Base-by-base conservation (phyloP, 1,140 invertebrate species). In the Thaumetopoea pityocampa region DNA sequence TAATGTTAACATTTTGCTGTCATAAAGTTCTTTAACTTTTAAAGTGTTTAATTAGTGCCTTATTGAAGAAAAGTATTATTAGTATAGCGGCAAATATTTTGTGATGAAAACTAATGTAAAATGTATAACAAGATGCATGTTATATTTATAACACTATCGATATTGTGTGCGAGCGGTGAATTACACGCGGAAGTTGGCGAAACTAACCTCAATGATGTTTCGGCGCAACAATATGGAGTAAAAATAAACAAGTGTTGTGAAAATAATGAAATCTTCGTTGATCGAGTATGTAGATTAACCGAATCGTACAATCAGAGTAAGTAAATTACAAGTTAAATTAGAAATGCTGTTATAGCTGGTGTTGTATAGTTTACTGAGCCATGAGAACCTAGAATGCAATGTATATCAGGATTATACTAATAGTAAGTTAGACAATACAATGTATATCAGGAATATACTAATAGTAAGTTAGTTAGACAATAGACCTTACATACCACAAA, bases 211-310 rank as follows among this genome's bases (percentile, higher is more conserved):
- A 82, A 79, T 18, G 79, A 81, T 36, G 38, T 83, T 37, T 72
- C 78, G 2, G 80, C 80, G 37, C 65, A 77, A 49, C 57, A 70
- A 20, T 67, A 82, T 40, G 50, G 55, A 3, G 71, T 89, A 24
- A 69, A 76, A 51, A 86, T 93, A 27, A 90, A 92, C 47, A 95
- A 95, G 86, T 95, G 93, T 69, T 94, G 93, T 77, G 90, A 91
- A 61, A 68, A 74, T 9, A 85, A 89, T 48, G 91, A 94, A 69
- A 67, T 94, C 15, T 88, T 92, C 54, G 67, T 92, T n/a, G 90
- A 92, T 48, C 83, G 81, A 19, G 71, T 78, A 38, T 94, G 92
- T 68, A 87, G 86, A 53, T 73, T 87, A 47, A 79, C 89, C 3
- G 82, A 88, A 44, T 72, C 88, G 37, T 89, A 88, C 27, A 88